A percentile compares a stretch with the other conserved stretches of the same genome.
phyloP scores from a whole-genome alignment of 1,140 invertebrate genomes.

The Anthonomus grandis region DNA sequence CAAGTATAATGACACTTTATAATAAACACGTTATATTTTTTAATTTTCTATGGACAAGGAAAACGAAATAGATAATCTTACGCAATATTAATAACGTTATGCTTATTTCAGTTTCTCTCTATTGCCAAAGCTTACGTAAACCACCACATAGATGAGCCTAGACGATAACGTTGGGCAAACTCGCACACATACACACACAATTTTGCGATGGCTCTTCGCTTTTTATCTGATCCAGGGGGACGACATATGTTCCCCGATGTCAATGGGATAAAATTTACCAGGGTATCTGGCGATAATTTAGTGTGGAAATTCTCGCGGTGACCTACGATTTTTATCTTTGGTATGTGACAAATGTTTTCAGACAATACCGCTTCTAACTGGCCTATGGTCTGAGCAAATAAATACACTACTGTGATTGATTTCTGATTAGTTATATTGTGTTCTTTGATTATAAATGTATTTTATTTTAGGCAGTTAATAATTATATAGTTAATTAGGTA shows the following conservation, averaged over 20 bases:
- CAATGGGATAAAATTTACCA: constrained; percentile 26
- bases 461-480: too few relatives aligned
- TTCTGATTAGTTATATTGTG: too few relatives aligned
- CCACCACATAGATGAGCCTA: constrained; percentile 2
- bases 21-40: too few relatives aligned
- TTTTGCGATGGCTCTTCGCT: constrained; percentile 19
- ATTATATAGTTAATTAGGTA: too few relatives aligned
- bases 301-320: constrained; percentile 24
- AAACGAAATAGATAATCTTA: too few relatives aligned
- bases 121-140: constrained; percentile 5
- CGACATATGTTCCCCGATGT: constrained; percentile 26
- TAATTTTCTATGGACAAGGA: too few relatives aligned
- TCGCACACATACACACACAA: constrained; percentile 14
- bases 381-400: background rate
- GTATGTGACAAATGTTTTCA: constrained; percentile 16
- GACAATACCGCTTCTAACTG: constrained; percentile 16
- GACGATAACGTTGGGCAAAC: constrained; percentile 13
- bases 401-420: background rate
- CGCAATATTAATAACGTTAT: too few relatives aligned
- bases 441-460: too few relatives aligned
- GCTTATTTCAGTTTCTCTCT: too few relatives aligned
- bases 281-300: constrained; percentile 20
- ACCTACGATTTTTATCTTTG: constrained; percentile 23
- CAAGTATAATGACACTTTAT: too few relatives aligned
- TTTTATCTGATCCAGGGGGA: constrained; percentile 21